Base-by-base conservation (phyloP, 2,797 vertebrate genomes). In the Lutra lutra region DNA sequence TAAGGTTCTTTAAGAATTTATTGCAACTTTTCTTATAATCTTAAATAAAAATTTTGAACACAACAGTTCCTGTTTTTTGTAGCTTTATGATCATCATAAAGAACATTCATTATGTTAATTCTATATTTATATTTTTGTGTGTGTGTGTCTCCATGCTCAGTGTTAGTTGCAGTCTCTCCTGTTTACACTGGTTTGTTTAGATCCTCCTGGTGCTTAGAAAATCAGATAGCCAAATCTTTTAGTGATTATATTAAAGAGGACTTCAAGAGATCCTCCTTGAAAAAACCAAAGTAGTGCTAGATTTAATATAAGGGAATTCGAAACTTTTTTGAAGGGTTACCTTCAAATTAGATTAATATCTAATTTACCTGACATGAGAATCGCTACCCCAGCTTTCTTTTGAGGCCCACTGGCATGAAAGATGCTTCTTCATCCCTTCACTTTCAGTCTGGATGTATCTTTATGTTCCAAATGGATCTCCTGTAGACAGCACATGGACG, bases 121-220 rank as follows among this genome's bases (percentile, higher is more conserved):
- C 25, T 83, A 12, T 54, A 70, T 66, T 58, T 88, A 68, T 32
- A 58, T 89, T 75, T 92, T 48, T 56, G 54, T 64, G 2, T 91
- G 86, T 91, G 86, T 93, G 38, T 48, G 43, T 62, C 64, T 86
- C 17, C 15, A 66, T 48, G 29, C 12, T 85, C n/a, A 60, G 5
- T 86, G 23, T 86, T 86, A 75, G 13, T 58, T 95, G 78, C 83
- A n/a, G 88, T n/a, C 25, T 97, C 62, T 94, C 78, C 64, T 88
- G 48, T 86, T 94, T 85, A 58, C 27, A 54, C 79, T 82, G 51
- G 29, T 77, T 92, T 95, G 60, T 89, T 88, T 94, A 88, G 72
- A 86, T 85, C 60, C 38, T 91, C 12, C 38, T 92, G 58, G 11
- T 70, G 38, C 43, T 86, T 91, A 68, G 60, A 90, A 96, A 91